These are phyloP conservation scores for Phylloscopus trochilus DNA, from an alignment of 2,113 vertebrate genomes.

Conservation along the genomic window DNA sequence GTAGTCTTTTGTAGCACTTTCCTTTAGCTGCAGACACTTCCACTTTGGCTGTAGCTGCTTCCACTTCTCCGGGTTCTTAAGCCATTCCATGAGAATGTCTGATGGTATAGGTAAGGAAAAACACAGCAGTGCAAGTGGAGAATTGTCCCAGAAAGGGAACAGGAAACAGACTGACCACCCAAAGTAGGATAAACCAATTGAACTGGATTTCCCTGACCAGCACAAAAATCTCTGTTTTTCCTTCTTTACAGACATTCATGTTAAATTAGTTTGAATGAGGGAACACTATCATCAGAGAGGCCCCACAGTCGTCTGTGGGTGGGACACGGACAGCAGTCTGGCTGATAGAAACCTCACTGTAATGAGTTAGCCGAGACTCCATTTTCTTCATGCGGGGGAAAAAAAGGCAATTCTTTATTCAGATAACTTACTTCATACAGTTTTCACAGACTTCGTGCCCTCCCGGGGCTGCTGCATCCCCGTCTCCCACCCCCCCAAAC, in stretches of 20 bases:
- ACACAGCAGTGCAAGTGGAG: background rate
- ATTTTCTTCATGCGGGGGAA: background rate
- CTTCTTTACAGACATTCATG: background rate
- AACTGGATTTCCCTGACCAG: background rate
- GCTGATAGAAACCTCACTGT: background rate
- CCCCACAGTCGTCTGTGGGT: background rate
- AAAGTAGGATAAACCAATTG: background rate
- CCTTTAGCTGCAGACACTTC: background rate
- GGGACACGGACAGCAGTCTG: background rate
- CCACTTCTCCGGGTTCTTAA: background rate
- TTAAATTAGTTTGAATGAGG: background rate
- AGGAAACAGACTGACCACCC: background rate
- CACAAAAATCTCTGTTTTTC: background rate
- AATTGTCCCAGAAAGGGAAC: background rate
- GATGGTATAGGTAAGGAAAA: background rate
- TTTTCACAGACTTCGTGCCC: no score
- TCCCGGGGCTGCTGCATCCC: no score
- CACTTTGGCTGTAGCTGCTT: background rate
- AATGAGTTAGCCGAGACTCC: background rate
- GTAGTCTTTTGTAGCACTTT: background rate
- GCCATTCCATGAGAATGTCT: background rate
- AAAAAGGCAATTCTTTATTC: background rate
- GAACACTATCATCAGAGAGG: background rate
- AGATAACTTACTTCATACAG: background rate
- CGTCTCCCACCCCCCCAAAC: no score